These are phyloP conservation scores for Centruroides vittatus DNA, from an alignment of 1,140 invertebrate genomes.

Conservation along the genomic window DNA sequence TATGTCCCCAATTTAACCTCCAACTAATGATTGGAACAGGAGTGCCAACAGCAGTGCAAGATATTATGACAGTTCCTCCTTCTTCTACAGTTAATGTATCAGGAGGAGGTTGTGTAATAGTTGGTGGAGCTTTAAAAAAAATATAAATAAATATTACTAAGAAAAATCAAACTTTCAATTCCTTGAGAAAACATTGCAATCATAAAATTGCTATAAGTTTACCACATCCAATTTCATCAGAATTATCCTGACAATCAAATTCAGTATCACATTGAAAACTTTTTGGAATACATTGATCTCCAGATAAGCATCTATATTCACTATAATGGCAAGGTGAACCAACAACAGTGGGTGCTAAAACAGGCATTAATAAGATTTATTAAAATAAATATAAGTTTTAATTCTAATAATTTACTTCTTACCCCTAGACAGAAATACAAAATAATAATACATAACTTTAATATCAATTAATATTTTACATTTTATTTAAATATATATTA, in stretches of 20 bases:
- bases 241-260: slow-evolving; percentile 70
- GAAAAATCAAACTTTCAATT: slow-evolving; percentile 8
- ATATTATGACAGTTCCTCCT: slow-evolving; percentile 57
- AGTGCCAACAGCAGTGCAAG: slow-evolving; percentile 72
- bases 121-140: slow-evolving; percentile 36
- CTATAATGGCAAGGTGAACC: slow-evolving; percentile 52
- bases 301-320: slow-evolving; percentile 65
- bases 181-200: background rate
- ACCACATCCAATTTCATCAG: slow-evolving; percentile 86
- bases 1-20: slow-evolving; percentile 93
- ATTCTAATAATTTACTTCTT: no score
- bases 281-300: slow-evolving; percentile 78
- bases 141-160: background rate
- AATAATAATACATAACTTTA: no score
- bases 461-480: no score
- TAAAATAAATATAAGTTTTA: no score
- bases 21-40: slow-evolving; percentile 85
- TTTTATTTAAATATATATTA: no score
- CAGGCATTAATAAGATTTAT: background rate
- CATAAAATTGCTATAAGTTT: slow-evolving; percentile 9
- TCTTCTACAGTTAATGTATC: slow-evolving; percentile 44
- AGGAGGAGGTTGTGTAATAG: slow-evolving; percentile 49
- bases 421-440: no score
- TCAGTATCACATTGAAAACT: slow-evolving; percentile 85
- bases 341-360: slow-evolving; percentile 23